These are phyloP conservation scores for Microctonus aethiopoides DNA, from an alignment of 2,888 invertebrate species.

Conservation along the genomic window DNA sequence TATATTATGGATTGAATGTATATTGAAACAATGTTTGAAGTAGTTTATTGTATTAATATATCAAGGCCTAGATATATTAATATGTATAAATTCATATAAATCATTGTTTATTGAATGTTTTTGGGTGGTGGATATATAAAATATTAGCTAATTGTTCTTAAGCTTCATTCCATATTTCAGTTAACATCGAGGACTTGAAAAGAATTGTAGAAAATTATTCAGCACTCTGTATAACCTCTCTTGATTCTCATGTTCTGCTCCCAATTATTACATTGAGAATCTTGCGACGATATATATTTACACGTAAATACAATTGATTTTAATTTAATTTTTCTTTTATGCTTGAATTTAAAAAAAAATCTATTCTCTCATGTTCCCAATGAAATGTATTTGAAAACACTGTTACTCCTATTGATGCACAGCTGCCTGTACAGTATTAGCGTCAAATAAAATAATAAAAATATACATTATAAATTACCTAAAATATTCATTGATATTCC, in stretches of 20 bases:
- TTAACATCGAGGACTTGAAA: conserved; percentile 56
- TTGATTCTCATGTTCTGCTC: conserved; percentile 54
- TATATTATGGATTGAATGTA: conserved; percentile 15
- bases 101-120: conserved; percentile 32
- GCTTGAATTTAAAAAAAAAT: conserved; percentile 25
- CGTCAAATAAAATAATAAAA: conserved; percentile 48
- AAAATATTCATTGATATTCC: background rate
- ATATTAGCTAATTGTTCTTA: conserved; percentile 52
- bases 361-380: no score
- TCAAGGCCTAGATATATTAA: conserved; percentile 57
- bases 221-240: conserved; percentile 52
- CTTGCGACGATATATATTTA: conserved; percentile 56
- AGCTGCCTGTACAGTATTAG: conserved; percentile 64
- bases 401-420: conserved; percentile 44
- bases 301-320: conserved; percentile 35
- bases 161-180: conserved; percentile 64
- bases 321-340: conserved; percentile 36
- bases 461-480: background rate
- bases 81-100: conserved; percentile 38
- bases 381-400: conserved; percentile 1
- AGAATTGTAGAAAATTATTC: conserved; percentile 36
- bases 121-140: conserved; percentile 58
- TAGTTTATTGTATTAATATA: conserved; percentile 35
- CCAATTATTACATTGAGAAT: conserved; percentile 48
- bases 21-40: no score